Conservation (phyloP, 2,113 vertebrate species). For the Aplodontia rufa region DNA sequence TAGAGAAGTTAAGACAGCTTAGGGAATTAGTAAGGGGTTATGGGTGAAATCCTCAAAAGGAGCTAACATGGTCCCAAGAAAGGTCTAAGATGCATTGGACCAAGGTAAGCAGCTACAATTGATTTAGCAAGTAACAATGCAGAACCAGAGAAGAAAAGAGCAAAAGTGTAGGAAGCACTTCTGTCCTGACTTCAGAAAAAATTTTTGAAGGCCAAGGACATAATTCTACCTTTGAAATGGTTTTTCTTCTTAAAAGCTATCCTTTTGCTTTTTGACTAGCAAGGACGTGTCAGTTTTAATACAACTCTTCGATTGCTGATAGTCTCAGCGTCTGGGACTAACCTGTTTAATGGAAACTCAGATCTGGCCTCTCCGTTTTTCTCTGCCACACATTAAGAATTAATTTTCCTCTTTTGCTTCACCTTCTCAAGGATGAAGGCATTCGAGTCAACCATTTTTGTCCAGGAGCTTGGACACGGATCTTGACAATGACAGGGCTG, state of each 20-base stretch:
- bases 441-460: conserved; percentile 44
- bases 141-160: conserved; percentile 13
- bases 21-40: conserved; percentile 60
- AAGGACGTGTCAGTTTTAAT: background rate
- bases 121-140: conserved; percentile 59
- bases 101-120: conserved; percentile 30
- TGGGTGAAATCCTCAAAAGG: conserved; percentile 59
- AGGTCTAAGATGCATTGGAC: conserved; percentile 33
- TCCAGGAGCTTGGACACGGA: background rate
- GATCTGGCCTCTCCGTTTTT: background rate
- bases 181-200: background rate
- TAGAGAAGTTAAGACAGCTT: conserved; percentile 62
- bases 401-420: background rate
- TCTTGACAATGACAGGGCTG: conserved; percentile 39
- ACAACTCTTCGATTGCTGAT: background rate
- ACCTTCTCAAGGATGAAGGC: conserved; percentile 51
- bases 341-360: background rate
- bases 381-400: background rate
- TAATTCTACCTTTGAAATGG: background rate
- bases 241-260: background rate
- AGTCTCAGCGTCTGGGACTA: background rate
- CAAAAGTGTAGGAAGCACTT: background rate
- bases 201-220: conserved; percentile 34
- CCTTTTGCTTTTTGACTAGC: background rate
- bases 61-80: background rate